Evolutionary conservation across 2,797 vertebrate species (phyloP).

Genomic region (Crenichthys baileyi): DNA sequence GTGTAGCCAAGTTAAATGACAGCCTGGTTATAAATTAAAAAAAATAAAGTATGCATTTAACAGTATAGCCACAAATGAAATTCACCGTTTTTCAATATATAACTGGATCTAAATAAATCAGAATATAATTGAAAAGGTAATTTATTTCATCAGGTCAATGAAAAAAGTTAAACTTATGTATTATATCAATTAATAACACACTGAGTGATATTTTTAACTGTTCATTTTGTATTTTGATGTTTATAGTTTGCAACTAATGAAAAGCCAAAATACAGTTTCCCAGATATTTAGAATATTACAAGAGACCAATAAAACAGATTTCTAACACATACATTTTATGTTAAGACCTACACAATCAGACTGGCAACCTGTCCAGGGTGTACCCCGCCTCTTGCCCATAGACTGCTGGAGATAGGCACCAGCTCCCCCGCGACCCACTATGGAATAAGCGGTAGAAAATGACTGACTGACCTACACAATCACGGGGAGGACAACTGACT

Average conservation of each 20-base stretch:
- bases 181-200: neutral
- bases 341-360: neutral
- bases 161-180: neutral
- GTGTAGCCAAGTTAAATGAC: slow-evolving; percentile 19
- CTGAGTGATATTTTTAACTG: neutral
- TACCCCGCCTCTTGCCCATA: too few relatives aligned
- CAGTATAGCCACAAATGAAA: neutral
- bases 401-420: too few relatives aligned
- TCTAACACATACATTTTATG: neutral
- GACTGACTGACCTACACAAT: too few relatives aligned
- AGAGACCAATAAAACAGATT: neutral
- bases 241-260: neutral
- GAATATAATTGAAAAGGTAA: neutral
- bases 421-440: too few relatives aligned
- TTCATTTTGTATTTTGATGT: neutral
- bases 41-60: slow-evolving; percentile 21
- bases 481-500: neutral
- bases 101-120: neutral
- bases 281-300: neutral
- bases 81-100: neutral
- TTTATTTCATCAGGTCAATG: neutral
- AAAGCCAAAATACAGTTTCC: neutral
- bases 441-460: too few relatives aligned
- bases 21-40: slow-evolving; percentile 6
- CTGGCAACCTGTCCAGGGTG: too few relatives aligned